Base-by-base conservation (phyloP, 2,888 invertebrate species). In the Pseudoips prasinana region DNA sequence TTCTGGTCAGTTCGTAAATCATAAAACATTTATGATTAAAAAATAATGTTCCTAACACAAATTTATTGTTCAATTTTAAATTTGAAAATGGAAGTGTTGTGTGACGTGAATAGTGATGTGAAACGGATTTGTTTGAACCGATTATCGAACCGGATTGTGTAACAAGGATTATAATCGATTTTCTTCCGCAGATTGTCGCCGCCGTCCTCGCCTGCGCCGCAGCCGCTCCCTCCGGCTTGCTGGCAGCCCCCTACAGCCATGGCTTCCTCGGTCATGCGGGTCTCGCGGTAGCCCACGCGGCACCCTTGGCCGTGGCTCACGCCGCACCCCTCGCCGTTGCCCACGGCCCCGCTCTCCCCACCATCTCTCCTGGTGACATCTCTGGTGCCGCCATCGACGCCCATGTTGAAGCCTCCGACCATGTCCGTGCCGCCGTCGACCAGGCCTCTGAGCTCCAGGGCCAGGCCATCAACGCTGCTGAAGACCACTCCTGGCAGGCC, bases 161-260 rank as follows among this genome's bases (percentile, higher is more conserved):
- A 55, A 51, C 33, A 48, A 42, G 51, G 40, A 49, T 46, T 43
- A 14, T 47, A 56, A 55, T 53, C 41, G 33, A 51, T 58, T 57
- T 68, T 62, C 50, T 58, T 69, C 73, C 70, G 27, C 83, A 91
- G 91, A 90, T 90, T 81, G 88, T 90, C 64, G 80, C 91, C 79
- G 86, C 90, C 80, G 73, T 90, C 73, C 69, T 74, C 67, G 74
- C 74, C 75, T 80, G 76, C 77, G 83, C 82, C 79, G 79, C 81
- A 74, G 83, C 84, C 54, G 80, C 69, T 37, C 81, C 81, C 27
- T 80, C 81, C 29, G 81, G 82, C 49, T 68, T 82, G 79, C 70
- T 81, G 73, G 77, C n/a, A n/a, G n/a, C 66, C 19, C 73, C 71
- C 60, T 78, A 75, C 46, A 69, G 59, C 46, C 69, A 73, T 44